Evolutionary conservation across 2,888 invertebrate genomes (phyloP).

Genomic region (Stegana nigrithorax): DNA sequence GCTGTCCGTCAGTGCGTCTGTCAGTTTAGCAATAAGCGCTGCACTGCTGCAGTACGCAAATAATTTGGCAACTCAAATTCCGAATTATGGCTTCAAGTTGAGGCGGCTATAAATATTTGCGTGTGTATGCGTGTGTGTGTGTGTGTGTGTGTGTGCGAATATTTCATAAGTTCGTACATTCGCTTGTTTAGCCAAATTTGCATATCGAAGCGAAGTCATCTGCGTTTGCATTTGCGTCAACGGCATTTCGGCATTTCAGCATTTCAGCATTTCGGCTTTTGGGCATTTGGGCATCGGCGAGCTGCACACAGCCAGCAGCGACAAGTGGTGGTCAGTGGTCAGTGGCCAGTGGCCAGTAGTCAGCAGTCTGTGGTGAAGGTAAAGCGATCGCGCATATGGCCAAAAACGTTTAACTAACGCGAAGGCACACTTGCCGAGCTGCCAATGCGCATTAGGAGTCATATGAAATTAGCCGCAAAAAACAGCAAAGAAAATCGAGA

Average conservation of each 20-base stretch:
- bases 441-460: too few relatives aligned
- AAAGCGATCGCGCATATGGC: slow-evolving; percentile 19
- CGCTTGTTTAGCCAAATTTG: slow-evolving; percentile 29
- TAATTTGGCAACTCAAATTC: slow-evolving; percentile 10
- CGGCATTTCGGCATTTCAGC: too few relatives aligned
- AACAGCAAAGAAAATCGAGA: too few relatives aligned
- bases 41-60: background rate
- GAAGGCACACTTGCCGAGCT: slow-evolving; percentile 17
- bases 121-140: background rate
- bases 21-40: too few relatives aligned
- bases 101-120: background rate
- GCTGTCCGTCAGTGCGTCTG: background rate
- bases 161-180: too few relatives aligned
- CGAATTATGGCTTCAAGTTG: background rate
- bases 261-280: background rate
- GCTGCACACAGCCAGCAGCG: too few relatives aligned
- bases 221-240: too few relatives aligned
- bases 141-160: background rate
- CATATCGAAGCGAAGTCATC: slow-evolving; percentile 35
- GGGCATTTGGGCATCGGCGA: too few relatives aligned
- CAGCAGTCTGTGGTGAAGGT: too few relatives aligned
- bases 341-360: too few relatives aligned
- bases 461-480: background rate
- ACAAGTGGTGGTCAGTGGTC: too few relatives aligned
- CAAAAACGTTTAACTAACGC: slow-evolving; percentile 23